Conservation (phyloP, 1,140 invertebrate species). For the Heliconius melpomene region DNA sequence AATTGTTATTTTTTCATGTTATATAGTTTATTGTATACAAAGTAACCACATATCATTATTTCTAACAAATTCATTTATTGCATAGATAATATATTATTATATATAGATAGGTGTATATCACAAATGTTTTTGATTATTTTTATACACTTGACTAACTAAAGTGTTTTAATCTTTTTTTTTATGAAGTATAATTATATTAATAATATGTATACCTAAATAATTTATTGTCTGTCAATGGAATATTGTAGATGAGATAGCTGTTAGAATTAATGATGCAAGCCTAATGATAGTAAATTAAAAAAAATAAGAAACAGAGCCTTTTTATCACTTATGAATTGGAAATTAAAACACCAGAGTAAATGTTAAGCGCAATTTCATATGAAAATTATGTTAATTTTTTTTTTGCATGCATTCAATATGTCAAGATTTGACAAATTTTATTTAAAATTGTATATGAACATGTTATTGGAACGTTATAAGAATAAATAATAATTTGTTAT, state of each 20-base stretch:
- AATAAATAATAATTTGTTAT: constrained; percentile 63
- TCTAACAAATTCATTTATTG: constrained; percentile 61
- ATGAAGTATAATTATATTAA: background rate
- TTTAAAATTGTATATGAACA: constrained; percentile 57
- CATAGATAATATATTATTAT: constrained; percentile 37
- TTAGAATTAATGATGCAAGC: constrained; percentile 23
- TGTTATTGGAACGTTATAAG: constrained; percentile 61
- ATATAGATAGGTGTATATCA: background rate
- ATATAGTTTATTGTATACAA: constrained; percentile 70
- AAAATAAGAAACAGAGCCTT: constrained; percentile 30
- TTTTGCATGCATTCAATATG: constrained; percentile 50
- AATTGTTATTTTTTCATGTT: constrained; percentile 73
- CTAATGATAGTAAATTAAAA: constrained; percentile 11
- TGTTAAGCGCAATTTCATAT: constrained; percentile 47
- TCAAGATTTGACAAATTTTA: constrained; percentile 50
- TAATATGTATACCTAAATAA: constrained; percentile 33
- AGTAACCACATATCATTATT: constrained; percentile 76
- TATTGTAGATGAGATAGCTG: constrained; percentile 31
- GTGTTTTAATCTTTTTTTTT: background rate
- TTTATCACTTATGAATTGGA: constrained; percentile 46
- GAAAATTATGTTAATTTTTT: constrained; percentile 48
- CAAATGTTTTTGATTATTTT: too few relatives aligned
- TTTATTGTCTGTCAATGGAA: constrained; percentile 41
- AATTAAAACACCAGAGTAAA: constrained; percentile 43
- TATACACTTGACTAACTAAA: too few relatives aligned